Conservation (phyloP, 64 coral and sea anemone species). For the Montipora efflorescens region DNA sequence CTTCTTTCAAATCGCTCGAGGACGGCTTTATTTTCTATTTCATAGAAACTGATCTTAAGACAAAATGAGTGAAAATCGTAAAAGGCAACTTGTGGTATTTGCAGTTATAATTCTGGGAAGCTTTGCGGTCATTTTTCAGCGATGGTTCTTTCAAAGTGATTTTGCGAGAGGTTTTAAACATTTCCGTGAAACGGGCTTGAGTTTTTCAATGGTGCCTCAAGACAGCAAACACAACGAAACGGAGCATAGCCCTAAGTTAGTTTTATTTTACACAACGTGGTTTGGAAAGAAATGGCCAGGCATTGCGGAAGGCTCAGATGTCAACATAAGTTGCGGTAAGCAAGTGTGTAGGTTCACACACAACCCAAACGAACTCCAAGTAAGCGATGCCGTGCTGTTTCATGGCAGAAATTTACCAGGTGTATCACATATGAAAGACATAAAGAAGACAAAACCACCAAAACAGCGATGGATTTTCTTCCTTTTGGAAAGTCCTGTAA, state of each 20-base stretch:
- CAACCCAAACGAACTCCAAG: not conserved
- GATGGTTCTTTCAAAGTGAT: not conserved
- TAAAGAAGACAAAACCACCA: not conserved
- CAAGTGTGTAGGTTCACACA: not conserved
- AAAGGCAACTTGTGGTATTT: too few species aligned
- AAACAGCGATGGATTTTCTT: slow-evolving; percentile 75
- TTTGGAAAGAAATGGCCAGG: not conserved
- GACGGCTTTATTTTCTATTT: too few species aligned
- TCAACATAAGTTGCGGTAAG: not conserved
- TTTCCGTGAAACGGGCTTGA: too few species aligned
- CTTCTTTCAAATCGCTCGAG: too few species aligned
- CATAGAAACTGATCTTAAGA: too few species aligned
- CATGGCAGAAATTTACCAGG: slow-evolving; percentile 60
- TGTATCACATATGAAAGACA: not conserved
- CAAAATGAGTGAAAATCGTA: too few species aligned
- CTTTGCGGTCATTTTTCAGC: not conserved
- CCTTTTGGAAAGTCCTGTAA: slow-evolving; percentile 50
- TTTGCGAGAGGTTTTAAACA: not conserved
- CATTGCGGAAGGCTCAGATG: not conserved
- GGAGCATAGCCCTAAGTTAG: not conserved
- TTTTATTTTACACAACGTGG: not conserved
- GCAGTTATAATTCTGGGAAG: not conserved
- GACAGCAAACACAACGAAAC: not conserved
- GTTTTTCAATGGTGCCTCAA: too few species aligned
- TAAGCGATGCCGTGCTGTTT: slow-evolving; percentile 19